These are phyloP conservation scores for Dipodomys stephensi DNA, from an alignment of 2,113 vertebrate species.

Conservation along the genomic window DNA sequence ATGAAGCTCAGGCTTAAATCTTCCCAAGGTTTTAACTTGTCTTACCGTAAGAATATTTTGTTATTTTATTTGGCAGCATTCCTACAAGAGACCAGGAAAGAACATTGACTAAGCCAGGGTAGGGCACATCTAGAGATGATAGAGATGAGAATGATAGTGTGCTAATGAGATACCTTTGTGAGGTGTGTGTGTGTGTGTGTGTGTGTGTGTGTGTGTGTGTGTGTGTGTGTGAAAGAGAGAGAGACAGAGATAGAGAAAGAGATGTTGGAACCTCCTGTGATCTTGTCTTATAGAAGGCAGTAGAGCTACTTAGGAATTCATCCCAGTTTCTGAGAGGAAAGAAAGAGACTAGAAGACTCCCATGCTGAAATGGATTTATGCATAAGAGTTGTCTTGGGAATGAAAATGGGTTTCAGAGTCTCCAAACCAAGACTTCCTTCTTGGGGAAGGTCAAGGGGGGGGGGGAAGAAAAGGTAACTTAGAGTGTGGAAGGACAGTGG, in stretches of 20 bases:
- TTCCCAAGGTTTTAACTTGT: constrained; percentile 84
- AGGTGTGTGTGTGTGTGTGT: constrained; percentile 55
- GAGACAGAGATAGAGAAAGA: constrained; percentile 46
- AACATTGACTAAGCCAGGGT: background rate
- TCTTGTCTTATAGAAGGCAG: background rate
- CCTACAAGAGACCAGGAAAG: background rate
- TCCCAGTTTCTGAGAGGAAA: constrained; percentile 66
- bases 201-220: constrained; percentile 31
- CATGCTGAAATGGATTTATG: constrained; percentile 81
- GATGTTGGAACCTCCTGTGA: constrained; percentile 53
- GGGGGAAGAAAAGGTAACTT: background rate
- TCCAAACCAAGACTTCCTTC: constrained; percentile 77
- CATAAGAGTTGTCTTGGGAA: constrained; percentile 82
- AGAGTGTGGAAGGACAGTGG: constrained; percentile 68
- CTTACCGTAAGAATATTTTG: constrained; percentile 55
- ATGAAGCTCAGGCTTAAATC: constrained; percentile 84
- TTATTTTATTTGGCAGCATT: constrained; percentile 55
- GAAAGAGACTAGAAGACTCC: constrained; percentile 56
- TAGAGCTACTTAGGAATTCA: constrained; percentile 77
- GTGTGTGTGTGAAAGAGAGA: constrained; percentile 41
- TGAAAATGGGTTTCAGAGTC: constrained; percentile 82
- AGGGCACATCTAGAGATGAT: constrained; percentile 32
- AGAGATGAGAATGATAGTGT: background rate
- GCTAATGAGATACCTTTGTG: constrained; percentile 48
- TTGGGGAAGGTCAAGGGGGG: constrained; percentile 59